A percentile compares a stretch with the other conserved stretches of the same genome.
Conservation (phyloP, 2,888 invertebrate genomes). For the Lamellibrachia satsuma region DNA sequence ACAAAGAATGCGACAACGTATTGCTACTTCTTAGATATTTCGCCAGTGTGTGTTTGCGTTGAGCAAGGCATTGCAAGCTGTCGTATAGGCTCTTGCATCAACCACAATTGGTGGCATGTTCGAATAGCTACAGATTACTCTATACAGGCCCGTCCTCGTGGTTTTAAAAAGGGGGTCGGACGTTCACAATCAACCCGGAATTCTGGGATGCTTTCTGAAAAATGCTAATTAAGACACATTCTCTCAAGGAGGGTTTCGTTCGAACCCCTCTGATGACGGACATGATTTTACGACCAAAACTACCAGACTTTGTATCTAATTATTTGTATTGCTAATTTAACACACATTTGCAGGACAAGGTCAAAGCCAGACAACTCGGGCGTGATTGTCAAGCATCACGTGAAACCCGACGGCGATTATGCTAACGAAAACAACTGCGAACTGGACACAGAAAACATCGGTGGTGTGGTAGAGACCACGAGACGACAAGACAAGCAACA, state of each 20-base stretch:
- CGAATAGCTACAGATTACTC: no score
- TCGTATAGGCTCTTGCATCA: not conserved
- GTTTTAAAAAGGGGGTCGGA: no score
- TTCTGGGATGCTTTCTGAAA: no score
- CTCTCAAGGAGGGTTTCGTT: no score
- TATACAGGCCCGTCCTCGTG: no score
- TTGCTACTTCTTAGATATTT: not conserved
- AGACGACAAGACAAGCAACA: not conserved
- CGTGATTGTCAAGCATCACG: not conserved
- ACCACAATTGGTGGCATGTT: not conserved
- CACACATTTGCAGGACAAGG: not conserved
- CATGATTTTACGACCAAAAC: no score
- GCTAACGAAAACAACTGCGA: not conserved
- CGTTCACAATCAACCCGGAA: no score
- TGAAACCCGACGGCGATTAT: not conserved
- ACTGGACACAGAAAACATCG: not conserved
- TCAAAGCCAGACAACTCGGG: not conserved
- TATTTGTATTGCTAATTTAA: not conserved
- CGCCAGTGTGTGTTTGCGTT: not conserved
- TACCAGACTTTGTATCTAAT: not conserved
- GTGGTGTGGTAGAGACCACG: not conserved
- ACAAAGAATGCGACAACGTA: not conserved
- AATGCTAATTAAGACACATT: no score
- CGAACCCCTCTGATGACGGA: no score
- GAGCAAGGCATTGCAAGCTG: not conserved